Conservation (phyloP, 1,140 invertebrate species). For the Nasonia giraulti region DNA sequence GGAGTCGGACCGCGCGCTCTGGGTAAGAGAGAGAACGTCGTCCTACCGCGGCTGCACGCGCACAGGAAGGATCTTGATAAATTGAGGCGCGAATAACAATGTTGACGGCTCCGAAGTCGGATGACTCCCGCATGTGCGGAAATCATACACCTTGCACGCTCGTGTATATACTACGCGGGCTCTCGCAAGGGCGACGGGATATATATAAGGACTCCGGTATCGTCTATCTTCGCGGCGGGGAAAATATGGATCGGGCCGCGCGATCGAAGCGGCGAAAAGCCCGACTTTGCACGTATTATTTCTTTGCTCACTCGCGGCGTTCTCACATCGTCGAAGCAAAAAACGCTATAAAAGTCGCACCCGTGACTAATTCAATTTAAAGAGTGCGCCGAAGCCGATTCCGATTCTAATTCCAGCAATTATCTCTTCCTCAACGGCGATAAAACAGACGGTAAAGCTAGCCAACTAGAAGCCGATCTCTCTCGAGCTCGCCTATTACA, state of each 20-base stretch:
- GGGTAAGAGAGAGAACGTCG: not conserved
- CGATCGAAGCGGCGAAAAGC: not conserved
- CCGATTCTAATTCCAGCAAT: constrained; percentile 11
- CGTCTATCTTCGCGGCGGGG: constrained; percentile 14
- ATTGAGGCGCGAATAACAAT: constrained; percentile 43
- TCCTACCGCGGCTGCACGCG: not conserved
- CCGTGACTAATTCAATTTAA: not conserved
- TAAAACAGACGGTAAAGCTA: not conserved
- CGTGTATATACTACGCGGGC: not conserved
- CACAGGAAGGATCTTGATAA: constrained; percentile 41
- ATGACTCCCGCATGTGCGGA: constrained; percentile 40
- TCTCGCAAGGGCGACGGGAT: not conserved
- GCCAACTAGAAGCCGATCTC: not conserved
- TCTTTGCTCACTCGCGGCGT: not conserved
- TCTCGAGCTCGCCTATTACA: not conserved
- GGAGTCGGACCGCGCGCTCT: not conserved
- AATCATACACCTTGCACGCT: constrained; percentile 46
- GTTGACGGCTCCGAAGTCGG: constrained; percentile 37
- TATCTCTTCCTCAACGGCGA: not conserved
- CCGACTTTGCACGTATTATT: not conserved
- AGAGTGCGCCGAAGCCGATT: constrained; percentile 1
- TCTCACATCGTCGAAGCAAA: not conserved
- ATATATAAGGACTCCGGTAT: constrained; percentile 17
- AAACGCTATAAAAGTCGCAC: not conserved
- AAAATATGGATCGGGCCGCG: constrained; percentile 22